Conservation (phyloP, 2,113 vertebrate genomes). For the Prolemur simus region DNA sequence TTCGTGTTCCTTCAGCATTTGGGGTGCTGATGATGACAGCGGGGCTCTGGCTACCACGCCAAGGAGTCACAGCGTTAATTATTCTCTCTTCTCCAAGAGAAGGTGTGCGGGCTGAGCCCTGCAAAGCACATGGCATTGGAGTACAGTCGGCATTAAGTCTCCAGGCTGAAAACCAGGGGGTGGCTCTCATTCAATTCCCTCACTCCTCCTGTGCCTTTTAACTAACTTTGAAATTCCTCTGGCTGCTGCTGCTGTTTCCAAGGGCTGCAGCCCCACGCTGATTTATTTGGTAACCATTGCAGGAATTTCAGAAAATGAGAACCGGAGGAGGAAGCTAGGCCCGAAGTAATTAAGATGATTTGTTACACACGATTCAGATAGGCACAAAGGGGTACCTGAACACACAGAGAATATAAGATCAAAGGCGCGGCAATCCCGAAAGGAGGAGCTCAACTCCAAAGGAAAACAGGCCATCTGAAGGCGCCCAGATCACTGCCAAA, state of each 20-base stretch:
- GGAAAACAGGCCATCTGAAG: background rate
- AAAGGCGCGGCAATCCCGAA: background rate
- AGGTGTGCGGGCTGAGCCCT: background rate
- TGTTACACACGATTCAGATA: conserved; percentile 57
- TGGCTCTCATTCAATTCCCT: conserved; percentile 45
- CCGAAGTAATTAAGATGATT: conserved; percentile 76
- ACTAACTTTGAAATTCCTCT: conserved; percentile 75
- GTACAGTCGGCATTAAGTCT: background rate
- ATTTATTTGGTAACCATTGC: conserved; percentile 58
- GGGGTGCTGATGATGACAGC: background rate
- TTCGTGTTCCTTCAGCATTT: background rate
- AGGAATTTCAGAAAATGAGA: conserved; percentile 69
- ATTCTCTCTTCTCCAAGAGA: background rate
- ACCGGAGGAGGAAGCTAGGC: conserved; percentile 42
- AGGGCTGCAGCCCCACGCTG: conserved; percentile 4
- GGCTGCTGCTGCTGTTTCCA: conserved; percentile 53
- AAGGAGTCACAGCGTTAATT: background rate
- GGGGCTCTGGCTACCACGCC: background rate
- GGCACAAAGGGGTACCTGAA: conserved; percentile 29
- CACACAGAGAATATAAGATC: conserved; percentile 46
- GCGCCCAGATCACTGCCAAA: background rate
- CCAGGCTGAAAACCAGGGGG: conserved; percentile 49
- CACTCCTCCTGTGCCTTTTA: conserved; percentile 74
- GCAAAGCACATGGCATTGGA: background rate
- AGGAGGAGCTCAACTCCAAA: background rate